Evolutionary conservation across 2,888 invertebrate genomes (phyloP), one percentile per base, ranked within the genome.

Genomic region (Mimachlamys varia): DNA sequence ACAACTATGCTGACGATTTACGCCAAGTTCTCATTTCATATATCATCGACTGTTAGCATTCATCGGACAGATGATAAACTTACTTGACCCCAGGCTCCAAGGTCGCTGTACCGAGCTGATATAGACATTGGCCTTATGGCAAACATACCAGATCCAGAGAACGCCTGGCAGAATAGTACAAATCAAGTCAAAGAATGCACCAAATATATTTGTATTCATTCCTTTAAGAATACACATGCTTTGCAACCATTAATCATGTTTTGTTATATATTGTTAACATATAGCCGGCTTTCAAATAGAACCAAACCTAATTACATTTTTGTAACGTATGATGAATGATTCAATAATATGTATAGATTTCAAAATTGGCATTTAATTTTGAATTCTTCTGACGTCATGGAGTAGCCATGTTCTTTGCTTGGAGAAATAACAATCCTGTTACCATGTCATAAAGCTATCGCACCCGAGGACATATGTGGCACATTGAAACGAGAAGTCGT

Each of bases 51-150:
- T 13, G 33, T 13, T 12, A 76, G 76, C 76, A 13, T 15, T 76
- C 76, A 33, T 76, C 17, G 76, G 76, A 76, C 76, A 76, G 76
- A 76, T 76, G 76, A 76, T 76, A 33, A 76, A 76, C 76, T 76
- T 76, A 12, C 27, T 76, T 76, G 27, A 76, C 76, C 76, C 33
- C 33, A 0, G 33, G 4, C 76, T 27, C 76, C 33, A 76, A 76
- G 76, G 76, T 22, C 1, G 76, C 3, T 62, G 76, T 27, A 33
- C 12, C 33, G 27, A n/a, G 22, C 19, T n/a, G 58, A n/a, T 58
- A 58, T n/a, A 58, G 58, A 58, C 58, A 10, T n/a, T 2, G n/a
- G 27, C 76, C 76, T 27, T 27, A 76, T 76, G 76, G 76, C 13
- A 0, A 76, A 15, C 76, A 76, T 76, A 33, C 76, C 76, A 76